A percentile compares a stretch with the other conserved stretches of the same genome.
Evolutionary conservation across 2,888 invertebrate genomes (phyloP).

Genomic region (Drosophila koepferae): DNA sequence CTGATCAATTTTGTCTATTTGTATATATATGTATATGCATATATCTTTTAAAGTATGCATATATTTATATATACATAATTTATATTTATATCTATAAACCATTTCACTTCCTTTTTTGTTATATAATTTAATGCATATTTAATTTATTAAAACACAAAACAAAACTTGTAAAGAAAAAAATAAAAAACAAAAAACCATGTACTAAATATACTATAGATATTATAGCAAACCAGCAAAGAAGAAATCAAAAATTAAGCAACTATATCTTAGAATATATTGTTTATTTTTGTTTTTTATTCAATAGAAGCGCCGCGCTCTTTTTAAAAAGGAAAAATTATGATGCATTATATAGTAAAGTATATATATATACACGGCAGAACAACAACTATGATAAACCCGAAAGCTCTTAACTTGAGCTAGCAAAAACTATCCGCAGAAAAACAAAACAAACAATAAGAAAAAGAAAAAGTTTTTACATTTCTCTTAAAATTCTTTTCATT

Average conservation of each 20-base stretch:
- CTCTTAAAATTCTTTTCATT: conserved; percentile 14
- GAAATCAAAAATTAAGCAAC: conserved; percentile 30
- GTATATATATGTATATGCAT: conserved; percentile 11
- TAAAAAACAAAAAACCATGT: conserved; percentile 54
- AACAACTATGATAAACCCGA: conserved; percentile 18
- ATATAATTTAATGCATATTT: conserved; percentile 65
- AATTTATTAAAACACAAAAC: conserved; percentile 62
- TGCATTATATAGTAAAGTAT: conserved; percentile 68
- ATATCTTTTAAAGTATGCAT: conserved; percentile 47
- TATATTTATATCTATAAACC: background rate
- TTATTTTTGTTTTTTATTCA: conserved; percentile 18
- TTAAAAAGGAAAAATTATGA: conserved; percentile 63
- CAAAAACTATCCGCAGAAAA: conserved; percentile 64
- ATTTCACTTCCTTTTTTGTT: conserved; percentile 69
- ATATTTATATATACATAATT: background rate
- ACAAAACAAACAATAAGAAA: conserved; percentile 7
- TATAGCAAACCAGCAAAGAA: conserved; percentile 31
- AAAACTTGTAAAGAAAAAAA: conserved; percentile 60
- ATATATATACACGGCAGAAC: conserved; percentile 54
- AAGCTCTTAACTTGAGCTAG: conserved; percentile 8
- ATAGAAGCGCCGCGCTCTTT: conserved; percentile 61
- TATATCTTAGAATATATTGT: conserved; percentile 41
- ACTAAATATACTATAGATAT: conserved; percentile 58
- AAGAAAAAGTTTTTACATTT: conserved; percentile 38
- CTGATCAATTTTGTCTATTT: conserved; percentile 38